phyloP scores from a whole-genome alignment of 2,888 invertebrate species.

The Eupsilia transversa region DNA sequence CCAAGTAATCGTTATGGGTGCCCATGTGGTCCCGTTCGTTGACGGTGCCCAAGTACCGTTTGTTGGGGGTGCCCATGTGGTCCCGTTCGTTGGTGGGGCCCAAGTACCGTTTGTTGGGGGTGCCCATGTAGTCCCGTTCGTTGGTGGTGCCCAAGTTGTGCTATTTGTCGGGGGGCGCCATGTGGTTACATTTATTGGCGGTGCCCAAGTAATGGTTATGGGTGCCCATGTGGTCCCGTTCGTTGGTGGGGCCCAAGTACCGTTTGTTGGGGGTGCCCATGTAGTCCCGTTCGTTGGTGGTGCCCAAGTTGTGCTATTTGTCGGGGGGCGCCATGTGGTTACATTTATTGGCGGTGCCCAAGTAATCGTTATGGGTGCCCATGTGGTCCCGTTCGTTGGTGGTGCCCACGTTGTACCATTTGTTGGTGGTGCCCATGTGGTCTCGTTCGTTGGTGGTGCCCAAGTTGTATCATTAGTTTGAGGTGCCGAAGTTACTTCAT shows the following conservation, averaged over 20 bases:
- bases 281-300: not conserved
- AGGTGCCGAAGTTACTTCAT: not conserved
- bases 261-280: not conserved
- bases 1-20: no score
- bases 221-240: not conserved
- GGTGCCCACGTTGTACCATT: not conserved
- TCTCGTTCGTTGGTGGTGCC: not conserved
- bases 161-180: not conserved
- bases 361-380: constrained; percentile 3
- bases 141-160: not conserved
- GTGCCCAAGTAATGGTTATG: not conserved
- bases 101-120: not conserved
- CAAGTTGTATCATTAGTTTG: not conserved
- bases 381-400: no score
- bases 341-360: not conserved
- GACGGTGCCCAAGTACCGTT: no score
- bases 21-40: no score
- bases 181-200: not conserved
- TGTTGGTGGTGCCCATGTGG: not conserved
- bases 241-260: not conserved
- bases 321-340: not conserved
- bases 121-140: not conserved
- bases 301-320: not conserved
- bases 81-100: no score
- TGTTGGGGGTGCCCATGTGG: no score